Base-by-base conservation (phyloP, 2,888 invertebrate species). In the Meteorus colon region DNA sequence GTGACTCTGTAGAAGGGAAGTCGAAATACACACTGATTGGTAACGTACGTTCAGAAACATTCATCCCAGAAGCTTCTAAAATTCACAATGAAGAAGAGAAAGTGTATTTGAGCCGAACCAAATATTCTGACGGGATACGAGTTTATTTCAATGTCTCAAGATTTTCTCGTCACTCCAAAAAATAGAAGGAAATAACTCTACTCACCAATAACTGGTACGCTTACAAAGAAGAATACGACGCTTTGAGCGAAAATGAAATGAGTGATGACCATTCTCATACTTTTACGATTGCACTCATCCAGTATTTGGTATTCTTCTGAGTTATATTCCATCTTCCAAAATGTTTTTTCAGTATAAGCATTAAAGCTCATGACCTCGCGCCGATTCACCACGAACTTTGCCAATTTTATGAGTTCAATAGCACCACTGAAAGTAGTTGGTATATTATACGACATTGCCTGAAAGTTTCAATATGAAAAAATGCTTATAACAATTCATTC, bases 131-230 rank as follows among this genome's bases (percentile, higher is more conserved):
- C 12, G 12, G 41, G 0, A 1, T 41, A 6, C 2, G 34, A 1
- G 8, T 8, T 6, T 0, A 6, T 6, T 34, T 4, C 34, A 34
- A 34, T 2, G 34, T 34, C 34, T 4, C 8, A 8, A 45, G 5
- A 45, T 8, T 10, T 1, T 10, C 37, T 3, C 10, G 0, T n/a
- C 16, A 8, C 41, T 37, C 10, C n/a, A 4, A 41, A 45, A 12
- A 8, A 27, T 8, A 12, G 14, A 14, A 8, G 6, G n/a, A 68
- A 41, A 29, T 1, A n/a, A 71, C 1, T 10, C n/a, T 14, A 72
- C 69, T 75, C n/a, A 76, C 78, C 73, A 29, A 71, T 24, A 16
- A 76, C 14, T 2, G 76, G 74, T 14, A 70, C 45, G 8, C 27
- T 3, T 4, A 68, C 19, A 24, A 74, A 78, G 12, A 48, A 24